Base-by-base conservation (phyloP, 2,888 invertebrate genomes). In the Sceliomorpha sp. region DNA sequence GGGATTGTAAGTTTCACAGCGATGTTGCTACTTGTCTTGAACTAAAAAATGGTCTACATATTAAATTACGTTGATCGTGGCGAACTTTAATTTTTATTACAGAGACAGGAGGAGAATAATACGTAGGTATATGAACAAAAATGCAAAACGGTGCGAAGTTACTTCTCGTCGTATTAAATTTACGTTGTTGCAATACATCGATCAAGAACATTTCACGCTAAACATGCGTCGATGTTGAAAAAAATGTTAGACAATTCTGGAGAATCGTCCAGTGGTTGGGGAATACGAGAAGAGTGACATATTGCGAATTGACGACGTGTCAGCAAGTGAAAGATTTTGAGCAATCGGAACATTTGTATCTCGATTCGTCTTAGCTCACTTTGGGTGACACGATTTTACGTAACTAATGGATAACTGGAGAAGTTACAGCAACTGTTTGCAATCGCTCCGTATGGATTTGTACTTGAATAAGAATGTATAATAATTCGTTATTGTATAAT, bases 1-100 rank as follows among this genome's bases (percentile, higher is more conserved):
- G 72, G 56, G n/a, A 69, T 32, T 42, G 83, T 81, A 81, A 83
- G 80, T 80, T 45, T 27, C 15, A 14, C 8, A 12, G 13, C 26
- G 13, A 20, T 7, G 15, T 34, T 7, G 15, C 39, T 26, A 2
- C 14, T 5, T 13, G 12, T 74, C 40, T 72, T 77, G 20, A 20
- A 20, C 5, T 20, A 5, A 20, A 20, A 20, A 20, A 20, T 5
- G 2, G 5, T 20, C 5, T 5, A 5, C 3, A 5, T 20, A 20
- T 20, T 4, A 20, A 20, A 20, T 20, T 20, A 2, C 3, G 20
- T 53, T 53, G 8, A 27, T 24, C 36, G 29, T 12, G 34, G 31
- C 31, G 10, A 9, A 13, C 1, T 8, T 37, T 50, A 34, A 9
- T 27, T 20, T 20, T 20, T 20, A n/a, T n/a, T n/a, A n/a, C n/a